These are phyloP conservation scores for Zonotrichia albicollis DNA, from an alignment of 2,797 vertebrate species.

Conservation along the genomic window DNA sequence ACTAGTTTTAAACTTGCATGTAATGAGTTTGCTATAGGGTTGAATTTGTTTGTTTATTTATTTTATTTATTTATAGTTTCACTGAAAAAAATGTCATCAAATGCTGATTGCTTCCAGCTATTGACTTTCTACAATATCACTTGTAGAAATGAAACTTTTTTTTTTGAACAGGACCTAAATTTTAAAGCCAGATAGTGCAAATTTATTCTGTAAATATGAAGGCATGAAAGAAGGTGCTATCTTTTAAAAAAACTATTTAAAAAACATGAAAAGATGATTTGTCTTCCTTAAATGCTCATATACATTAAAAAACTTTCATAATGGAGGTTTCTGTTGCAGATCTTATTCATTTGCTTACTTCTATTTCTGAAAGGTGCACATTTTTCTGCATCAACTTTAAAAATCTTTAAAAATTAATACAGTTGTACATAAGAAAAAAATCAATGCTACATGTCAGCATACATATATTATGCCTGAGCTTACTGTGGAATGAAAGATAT, in stretches of 20 bases:
- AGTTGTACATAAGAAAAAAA: conserved; percentile 43
- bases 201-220: neutral
- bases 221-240: neutral
- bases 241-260: neutral
- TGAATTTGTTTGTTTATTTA: conserved; percentile 21
- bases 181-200: neutral
- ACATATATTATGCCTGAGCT: conserved; percentile 32
- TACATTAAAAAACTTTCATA: neutral
- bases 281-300: neutral
- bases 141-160: neutral
- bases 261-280: neutral
- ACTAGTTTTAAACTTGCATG: neutral
- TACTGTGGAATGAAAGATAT: conserved; percentile 34
- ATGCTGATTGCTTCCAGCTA: conserved; percentile 1
- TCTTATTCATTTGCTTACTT: conserved; percentile 34
- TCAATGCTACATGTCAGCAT: conserved; percentile 37
- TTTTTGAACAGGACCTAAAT: conserved; percentile 3
- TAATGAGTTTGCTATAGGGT: neutral
- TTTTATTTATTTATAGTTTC: conserved; percentile 30
- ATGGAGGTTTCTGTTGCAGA: neutral
- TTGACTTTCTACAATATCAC: conserved; percentile 18
- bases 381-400: conserved; percentile 49
- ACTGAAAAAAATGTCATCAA: neutral
- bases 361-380: conserved; percentile 21
- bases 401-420: conserved; percentile 68